A percentile compares a stretch with the other conserved stretches of the same genome.
Conservation (phyloP, 2,113 vertebrate genomes). For the Rhegmatorhina hoffmannsi region DNA sequence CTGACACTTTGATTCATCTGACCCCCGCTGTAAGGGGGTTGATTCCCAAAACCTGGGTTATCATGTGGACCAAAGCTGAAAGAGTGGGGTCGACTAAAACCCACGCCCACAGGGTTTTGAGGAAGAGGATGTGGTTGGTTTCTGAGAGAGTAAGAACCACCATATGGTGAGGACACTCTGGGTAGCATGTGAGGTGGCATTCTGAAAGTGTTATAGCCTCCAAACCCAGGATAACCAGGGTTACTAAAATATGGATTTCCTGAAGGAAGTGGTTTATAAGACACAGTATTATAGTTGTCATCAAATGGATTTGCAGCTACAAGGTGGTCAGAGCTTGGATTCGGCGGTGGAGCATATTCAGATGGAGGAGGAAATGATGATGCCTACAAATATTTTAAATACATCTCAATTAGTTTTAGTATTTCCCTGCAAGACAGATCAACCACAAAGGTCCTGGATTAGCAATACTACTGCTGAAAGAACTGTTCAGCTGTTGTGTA, state of each 20-base stretch:
- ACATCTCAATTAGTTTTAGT: constrained; percentile 42
- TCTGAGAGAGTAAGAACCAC: constrained; percentile 77
- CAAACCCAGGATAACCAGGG: constrained; percentile 76
- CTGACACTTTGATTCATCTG: constrained; percentile 70
- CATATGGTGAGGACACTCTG: constrained; percentile 77
- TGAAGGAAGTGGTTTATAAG: constrained; percentile 78
- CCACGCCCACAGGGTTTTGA: constrained; percentile 78
- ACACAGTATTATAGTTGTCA: constrained; percentile 80
- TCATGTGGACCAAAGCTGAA: constrained; percentile 78
- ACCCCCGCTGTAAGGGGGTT: constrained; percentile 66
- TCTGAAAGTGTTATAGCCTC: constrained; percentile 79
- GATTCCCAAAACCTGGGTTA: constrained; percentile 71
- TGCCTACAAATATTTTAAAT: constrained; percentile 76
- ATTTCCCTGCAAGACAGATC: background rate
- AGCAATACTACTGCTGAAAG: background rate
- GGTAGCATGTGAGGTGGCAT: constrained; percentile 79
- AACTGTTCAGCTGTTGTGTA: constrained; percentile 5
- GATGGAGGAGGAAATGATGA: constrained; percentile 79
- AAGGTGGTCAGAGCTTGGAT: constrained; percentile 86
- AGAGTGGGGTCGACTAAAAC: constrained; percentile 76
- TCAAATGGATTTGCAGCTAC: constrained; percentile 89
- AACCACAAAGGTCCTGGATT: background rate
- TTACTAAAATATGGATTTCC: constrained; percentile 74
- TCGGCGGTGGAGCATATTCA: constrained; percentile 86
- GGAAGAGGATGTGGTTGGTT: constrained; percentile 80